These are phyloP conservation scores for Incurvaria masculella DNA, from an alignment of 2,888 invertebrate species.

Conservation along the genomic window DNA sequence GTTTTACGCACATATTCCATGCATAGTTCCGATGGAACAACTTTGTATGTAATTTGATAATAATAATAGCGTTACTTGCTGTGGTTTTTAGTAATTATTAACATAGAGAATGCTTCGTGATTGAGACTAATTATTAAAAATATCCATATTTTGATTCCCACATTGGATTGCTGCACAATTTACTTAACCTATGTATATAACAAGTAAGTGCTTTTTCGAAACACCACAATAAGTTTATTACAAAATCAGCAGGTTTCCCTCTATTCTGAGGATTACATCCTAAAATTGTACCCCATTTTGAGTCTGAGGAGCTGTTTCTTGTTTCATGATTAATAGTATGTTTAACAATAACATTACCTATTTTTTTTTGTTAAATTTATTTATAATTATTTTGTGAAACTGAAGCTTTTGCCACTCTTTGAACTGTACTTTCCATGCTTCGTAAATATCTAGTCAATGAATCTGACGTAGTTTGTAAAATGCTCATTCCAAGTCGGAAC, in stretches of 20 bases:
- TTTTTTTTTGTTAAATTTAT: too few relatives aligned
- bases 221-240: conserved; percentile 45
- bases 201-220: conserved; percentile 1
- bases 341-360: too few relatives aligned
- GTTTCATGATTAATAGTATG: neutral
- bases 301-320: neutral
- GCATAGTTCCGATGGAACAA: too few relatives aligned
- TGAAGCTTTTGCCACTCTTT: conserved; percentile 32
- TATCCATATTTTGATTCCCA: neutral
- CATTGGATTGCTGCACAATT: neutral
- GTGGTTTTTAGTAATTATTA: too few relatives aligned
- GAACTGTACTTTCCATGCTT: conserved; percentile 47
- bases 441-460: conserved; percentile 63
- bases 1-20: too few relatives aligned
- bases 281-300: conserved; percentile 36
- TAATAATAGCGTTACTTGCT: too few relatives aligned
- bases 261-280: conserved; percentile 50
- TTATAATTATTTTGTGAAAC: conserved; percentile 8
- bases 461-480: conserved; percentile 65
- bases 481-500: conserved; percentile 62
- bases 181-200: neutral
- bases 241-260: conserved; percentile 52
- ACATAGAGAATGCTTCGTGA: too few relatives aligned
- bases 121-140: too few relatives aligned
- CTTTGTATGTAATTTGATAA: too few relatives aligned